These are phyloP conservation scores for Aulostomus chinensis DNA, from an alignment of 2,797 vertebrate genomes.

Conservation along the genomic window DNA sequence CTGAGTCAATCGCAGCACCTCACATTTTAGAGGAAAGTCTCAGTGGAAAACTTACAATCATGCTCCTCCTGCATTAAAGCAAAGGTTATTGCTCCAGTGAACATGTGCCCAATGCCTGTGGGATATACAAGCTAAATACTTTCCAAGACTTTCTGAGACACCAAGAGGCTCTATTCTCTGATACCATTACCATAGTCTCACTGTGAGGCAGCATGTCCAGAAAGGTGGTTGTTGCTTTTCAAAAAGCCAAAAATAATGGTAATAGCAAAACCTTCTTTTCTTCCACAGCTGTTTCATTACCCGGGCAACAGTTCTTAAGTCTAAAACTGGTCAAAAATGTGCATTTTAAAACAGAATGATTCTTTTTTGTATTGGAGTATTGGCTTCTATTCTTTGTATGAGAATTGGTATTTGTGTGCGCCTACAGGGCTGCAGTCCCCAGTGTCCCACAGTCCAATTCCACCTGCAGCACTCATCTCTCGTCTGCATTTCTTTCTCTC, in stretches of 20 bases:
- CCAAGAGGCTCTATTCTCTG: too few species aligned
- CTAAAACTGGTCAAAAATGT: too few species aligned
- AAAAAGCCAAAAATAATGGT: neutral
- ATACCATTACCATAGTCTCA: too few species aligned
- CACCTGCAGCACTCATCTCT: constrained; percentile 64
- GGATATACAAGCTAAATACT: constrained; percentile 75
- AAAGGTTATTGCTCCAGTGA: constrained; percentile 75
- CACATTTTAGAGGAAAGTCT: constrained; percentile 65
- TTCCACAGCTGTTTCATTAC: too few species aligned
- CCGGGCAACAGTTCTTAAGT: too few species aligned
- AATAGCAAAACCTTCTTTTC: too few species aligned
- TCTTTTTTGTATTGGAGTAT: too few species aligned
- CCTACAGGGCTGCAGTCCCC: constrained; percentile 45
- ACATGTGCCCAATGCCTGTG: constrained; percentile 63
- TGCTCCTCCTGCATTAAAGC: constrained; percentile 73
- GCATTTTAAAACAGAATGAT: too few species aligned
- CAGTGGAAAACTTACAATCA: constrained; percentile 73
- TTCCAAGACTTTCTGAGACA: constrained; percentile 66
- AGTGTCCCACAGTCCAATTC: constrained; percentile 62
- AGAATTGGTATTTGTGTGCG: constrained; percentile 36
- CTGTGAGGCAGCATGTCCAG: constrained; percentile 38
- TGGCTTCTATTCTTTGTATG: constrained; percentile 13
- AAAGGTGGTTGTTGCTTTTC: constrained; percentile 4
- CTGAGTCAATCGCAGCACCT: constrained; percentile 69
- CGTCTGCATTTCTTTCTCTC: constrained; percentile 55